Base-by-base conservation (phyloP, 2,797 vertebrate genomes). In the Falco peregrinus region DNA sequence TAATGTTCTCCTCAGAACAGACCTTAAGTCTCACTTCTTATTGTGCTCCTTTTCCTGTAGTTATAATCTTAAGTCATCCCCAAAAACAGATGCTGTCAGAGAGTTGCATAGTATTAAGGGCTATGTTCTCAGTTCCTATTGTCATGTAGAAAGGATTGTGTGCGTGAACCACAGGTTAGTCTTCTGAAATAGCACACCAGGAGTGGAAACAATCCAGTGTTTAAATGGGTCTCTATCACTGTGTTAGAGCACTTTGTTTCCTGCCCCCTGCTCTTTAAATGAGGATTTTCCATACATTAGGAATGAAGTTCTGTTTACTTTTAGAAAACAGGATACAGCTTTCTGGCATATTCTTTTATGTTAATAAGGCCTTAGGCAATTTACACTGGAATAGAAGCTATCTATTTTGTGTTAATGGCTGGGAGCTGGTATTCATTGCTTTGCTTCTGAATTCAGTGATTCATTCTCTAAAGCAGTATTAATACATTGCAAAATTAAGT, bases 11-110 rank as follows among this genome's bases (percentile, higher is more conserved):
- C 39, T 84, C 48, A 9, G 67, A 91, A 22, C 56, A 77, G 85
- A 54, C 61, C 79, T 82, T 31, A 73, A 81, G 56, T 71, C 80
- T 79, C 74, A 5, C 28, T 94, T 77, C 84, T 93, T 51, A 77
- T 83, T 96, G 89, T 91, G 76, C 61, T 96, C 47, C 89, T 86
- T 91, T 94, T 95, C 86, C 83, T 90, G 91, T 67, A 56, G 43
- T 61, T 93, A 24, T 28, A 63, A 78, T 82, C 15, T 7, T 64
- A 80, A 93, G 45, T 67, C 56, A 35, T 76, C 69, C 59, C 56
- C 11, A 87, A 68, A 53, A 6, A 0, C 85, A 90, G 89, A 79
- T 89, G 84, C 96, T 85, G 69, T 81, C 87, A 71, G 91, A n/a
- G 71, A 17, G 53, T 93, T 90, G 89, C 65, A 16, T 81, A 92